phyloP scores from a whole-genome alignment of 2,888 invertebrate genomes.

The Hermaeophaga mercurialis region DNA sequence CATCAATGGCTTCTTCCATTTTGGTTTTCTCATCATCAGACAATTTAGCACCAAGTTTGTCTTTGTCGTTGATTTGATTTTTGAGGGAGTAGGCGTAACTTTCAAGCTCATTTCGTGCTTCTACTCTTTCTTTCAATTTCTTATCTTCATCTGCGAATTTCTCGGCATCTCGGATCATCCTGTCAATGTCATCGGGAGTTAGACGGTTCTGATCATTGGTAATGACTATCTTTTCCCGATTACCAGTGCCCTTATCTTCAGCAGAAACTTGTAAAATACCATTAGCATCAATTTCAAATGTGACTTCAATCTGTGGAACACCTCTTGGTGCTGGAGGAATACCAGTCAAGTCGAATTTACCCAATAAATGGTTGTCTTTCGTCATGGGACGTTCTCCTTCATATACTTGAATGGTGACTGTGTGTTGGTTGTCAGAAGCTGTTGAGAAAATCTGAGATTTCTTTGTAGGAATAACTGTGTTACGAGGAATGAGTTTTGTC shows the following conservation, averaged over 20 bases:
- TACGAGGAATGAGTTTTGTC: conserved; percentile 97
- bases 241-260: conserved; percentile 99
- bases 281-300: conserved; percentile 93
- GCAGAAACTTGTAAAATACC: conserved; percentile 96
- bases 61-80: conserved; percentile 89
- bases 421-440: conserved; percentile 98
- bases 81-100: conserved; percentile 97
- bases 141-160: conserved; percentile 99
- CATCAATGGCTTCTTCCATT: conserved; percentile 95
- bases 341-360: conserved; percentile 97
- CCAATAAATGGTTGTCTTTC: conserved; percentile 97
- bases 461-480: conserved; percentile 99
- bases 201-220: conserved; percentile 96
- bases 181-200: conserved; percentile 97
- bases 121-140: conserved; percentile 93
- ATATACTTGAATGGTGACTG: conserved; percentile 97
- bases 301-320: conserved; percentile 93
- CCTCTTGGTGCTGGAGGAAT: conserved; percentile 95
- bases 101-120: conserved; percentile 95
- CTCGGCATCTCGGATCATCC: conserved; percentile 99
- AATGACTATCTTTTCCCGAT: conserved; percentile 97
- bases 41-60: conserved; percentile 78
- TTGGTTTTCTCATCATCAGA: conserved; percentile 90
- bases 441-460: conserved; percentile 99
- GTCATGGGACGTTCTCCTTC: conserved; percentile 99